Base-by-base conservation (phyloP, 2,888 invertebrate species). In the Augochlorella aurata region DNA sequence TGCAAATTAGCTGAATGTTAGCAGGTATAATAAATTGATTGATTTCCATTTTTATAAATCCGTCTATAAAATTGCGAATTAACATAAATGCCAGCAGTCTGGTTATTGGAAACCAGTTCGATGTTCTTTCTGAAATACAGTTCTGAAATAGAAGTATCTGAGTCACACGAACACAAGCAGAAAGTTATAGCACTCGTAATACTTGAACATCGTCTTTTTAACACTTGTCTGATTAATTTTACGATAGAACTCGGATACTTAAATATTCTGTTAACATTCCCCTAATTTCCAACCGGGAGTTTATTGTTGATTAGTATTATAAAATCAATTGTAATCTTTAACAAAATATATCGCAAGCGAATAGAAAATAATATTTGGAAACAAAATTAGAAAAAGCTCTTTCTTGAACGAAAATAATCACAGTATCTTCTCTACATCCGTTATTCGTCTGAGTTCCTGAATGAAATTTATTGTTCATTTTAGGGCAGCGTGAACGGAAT, bases 61-160 rank as follows among this genome's bases (percentile, higher is more conserved):
- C 7, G 9, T 10, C 38, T 10, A 38, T 63, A n/a, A 63, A n/a
- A 63, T 1, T 10, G 18, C 10, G 18, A 38, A n/a, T 63, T 44
- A 38, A 10, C 63, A 63, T 63, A 38, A 63, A 18, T 18, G 4
- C 0, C 38, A 7, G 63, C 63, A 44, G 63, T n/a, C 38, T 63
- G 38, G n/a, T 63, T 63, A 63, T 38, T 18, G 63, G 63, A 10
- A 63, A 44, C 63, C 63, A 63, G 63, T 63, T 63, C n/a, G 63
- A 44, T n/a, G 63, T 38, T 38, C n/a, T 4, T 9, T 44, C 10
- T 38, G 44, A 63, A 4, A 63, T 44, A n/a, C 16, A 63, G n/a
- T 38, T 63, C n/a, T 38, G 29, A 63, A 18, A 38, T 63, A 38
- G 18, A 38, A 29, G 2, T 38, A 18, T 29, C 18, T 16, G 2